Evolutionary conservation across 2,113 vertebrate species (phyloP).

Genomic region (Dunckerocampus dactyliophorus): DNA sequence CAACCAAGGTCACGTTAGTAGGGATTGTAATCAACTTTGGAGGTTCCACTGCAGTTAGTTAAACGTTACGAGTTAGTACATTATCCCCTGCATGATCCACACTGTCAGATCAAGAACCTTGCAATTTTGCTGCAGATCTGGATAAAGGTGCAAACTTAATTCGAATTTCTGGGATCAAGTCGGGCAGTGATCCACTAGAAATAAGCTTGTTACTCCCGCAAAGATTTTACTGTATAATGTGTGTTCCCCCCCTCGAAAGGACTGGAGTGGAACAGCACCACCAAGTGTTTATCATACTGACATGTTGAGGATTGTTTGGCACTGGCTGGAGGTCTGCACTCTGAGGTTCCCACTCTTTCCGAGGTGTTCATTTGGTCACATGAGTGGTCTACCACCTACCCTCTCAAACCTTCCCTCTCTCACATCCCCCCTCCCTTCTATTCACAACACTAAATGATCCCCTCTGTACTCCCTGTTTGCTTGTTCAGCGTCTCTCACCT

Average conservation of each 20-base stretch:
- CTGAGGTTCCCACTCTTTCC: slow-evolving; percentile 17
- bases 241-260: background rate
- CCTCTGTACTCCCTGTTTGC: slow-evolving; percentile 54
- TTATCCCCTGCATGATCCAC: too few species aligned
- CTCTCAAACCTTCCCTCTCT: slow-evolving; percentile 10
- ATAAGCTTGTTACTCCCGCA: background rate
- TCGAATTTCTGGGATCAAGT: too few species aligned
- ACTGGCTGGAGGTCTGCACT: background rate
- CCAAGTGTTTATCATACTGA: too few species aligned
- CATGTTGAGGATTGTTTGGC: background rate
- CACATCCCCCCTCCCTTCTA: slow-evolving; percentile 10
- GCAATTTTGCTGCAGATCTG: too few species aligned
- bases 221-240: too few species aligned
- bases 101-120: too few species aligned
- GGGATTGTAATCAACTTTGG: too few species aligned
- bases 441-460: slow-evolving; percentile 30
- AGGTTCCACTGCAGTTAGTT: too few species aligned
- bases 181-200: too few species aligned
- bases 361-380: slow-evolving; percentile 24
- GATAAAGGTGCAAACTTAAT: too few species aligned
- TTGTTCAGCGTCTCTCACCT: slow-evolving; percentile 38
- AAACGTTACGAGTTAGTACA: too few species aligned
- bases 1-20: too few species aligned
- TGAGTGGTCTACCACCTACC: slow-evolving; percentile 50
- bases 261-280: background rate